phyloP scores from a whole-genome alignment of 2,888 invertebrate species.

The Dorcus hopei region DNA sequence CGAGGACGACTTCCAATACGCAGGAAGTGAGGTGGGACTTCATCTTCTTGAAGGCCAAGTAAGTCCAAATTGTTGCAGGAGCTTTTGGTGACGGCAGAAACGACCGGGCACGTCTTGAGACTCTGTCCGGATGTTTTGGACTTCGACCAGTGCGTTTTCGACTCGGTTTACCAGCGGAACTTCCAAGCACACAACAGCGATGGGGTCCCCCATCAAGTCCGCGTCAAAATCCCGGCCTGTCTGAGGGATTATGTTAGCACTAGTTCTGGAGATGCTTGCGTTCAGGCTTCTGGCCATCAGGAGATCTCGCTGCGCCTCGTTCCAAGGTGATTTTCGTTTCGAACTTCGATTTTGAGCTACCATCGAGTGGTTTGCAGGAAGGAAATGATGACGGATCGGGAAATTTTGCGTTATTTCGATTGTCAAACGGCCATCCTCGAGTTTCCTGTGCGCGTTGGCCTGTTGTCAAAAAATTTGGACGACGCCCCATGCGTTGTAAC shows the following conservation, averaged over 20 bases:
- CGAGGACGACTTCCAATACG: conserved; percentile 5
- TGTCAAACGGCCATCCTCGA: conserved; percentile 24
- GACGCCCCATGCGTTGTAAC: conserved; percentile 28
- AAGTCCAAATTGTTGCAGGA: conserved; percentile 17
- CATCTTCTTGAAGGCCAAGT: neutral
- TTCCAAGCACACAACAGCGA: conserved; percentile 27
- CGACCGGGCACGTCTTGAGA: conserved; percentile 28
- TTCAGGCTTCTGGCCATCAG: conserved; percentile 5
- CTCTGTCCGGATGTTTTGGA: conserved; percentile 27
- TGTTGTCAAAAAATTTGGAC: conserved; percentile 22
- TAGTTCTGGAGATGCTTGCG: conserved; percentile 14
- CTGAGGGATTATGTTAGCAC: conserved; percentile 26
- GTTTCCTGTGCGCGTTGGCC: conserved; percentile 25
- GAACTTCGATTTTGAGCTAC: neutral
- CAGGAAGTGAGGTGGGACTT: conserved; percentile 17
- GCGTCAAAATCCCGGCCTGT: conserved; percentile 26
- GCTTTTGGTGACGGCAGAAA: conserved; percentile 21
- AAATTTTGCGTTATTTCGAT: conserved; percentile 16
- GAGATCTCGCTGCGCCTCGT: conserved; percentile 25
- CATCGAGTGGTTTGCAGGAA: neutral
- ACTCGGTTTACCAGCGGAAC: conserved; percentile 29
- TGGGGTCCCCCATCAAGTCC: conserved; percentile 18
- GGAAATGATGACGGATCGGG: conserved; percentile 17
- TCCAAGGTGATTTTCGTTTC: conserved; percentile 22
- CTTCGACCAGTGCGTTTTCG: conserved; percentile 29